Evolutionary conservation across 2,113 vertebrate genomes (phyloP).

Genomic region (Megaceryle torquata): DNA sequence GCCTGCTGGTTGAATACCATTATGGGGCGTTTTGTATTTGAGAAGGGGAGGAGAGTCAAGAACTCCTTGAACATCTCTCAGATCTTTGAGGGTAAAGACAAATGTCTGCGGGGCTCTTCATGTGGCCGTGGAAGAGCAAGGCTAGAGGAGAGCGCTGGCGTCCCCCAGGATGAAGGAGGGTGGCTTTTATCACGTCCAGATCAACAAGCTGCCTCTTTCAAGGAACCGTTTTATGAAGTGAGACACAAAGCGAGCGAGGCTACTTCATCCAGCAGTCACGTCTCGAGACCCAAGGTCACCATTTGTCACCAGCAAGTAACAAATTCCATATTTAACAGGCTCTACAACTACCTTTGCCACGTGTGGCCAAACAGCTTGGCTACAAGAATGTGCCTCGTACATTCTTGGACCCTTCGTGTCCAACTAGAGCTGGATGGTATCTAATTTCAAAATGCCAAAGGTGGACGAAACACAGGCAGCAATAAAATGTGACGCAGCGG

Average conservation of each 20-base stretch:
- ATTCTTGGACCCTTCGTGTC: neutral
- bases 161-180: neutral
- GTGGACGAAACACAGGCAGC: neutral
- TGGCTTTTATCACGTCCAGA: neutral
- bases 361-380: neutral
- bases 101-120: neutral
- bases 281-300: neutral
- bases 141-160: neutral
- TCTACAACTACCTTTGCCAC: neutral
- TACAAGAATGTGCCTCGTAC: neutral
- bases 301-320: neutral
- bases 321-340: neutral
- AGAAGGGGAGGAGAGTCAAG: neutral
- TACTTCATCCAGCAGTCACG: neutral
- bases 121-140: rapidly evolving
- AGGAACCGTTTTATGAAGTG: neutral
- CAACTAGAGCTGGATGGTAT: neutral
- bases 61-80: neutral
- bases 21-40: neutral
- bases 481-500: neutral
- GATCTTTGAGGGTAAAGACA: neutral
- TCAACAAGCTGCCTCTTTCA: neutral
- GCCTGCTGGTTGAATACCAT: too few relatives aligned
- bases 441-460: neutral
- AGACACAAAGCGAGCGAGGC: neutral